phyloP scores from a whole-genome alignment of 2,797 vertebrate genomes.

The Eutrigla gurnardus region DNA sequence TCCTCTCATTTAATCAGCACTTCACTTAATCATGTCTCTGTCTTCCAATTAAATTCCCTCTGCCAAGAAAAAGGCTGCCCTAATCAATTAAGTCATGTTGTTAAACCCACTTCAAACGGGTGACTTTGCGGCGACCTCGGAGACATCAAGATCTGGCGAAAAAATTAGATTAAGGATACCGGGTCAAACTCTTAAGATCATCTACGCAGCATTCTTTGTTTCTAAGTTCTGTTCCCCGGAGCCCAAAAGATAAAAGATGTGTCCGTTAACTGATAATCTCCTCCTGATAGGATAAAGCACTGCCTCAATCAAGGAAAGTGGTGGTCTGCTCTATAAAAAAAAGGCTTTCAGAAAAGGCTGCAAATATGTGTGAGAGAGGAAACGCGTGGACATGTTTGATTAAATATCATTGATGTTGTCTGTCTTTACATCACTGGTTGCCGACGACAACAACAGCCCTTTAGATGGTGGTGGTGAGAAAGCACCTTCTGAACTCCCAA shows the following conservation, averaged over 20 bases:
- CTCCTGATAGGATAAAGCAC: conserved; percentile 57
- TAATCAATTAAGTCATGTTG: conserved; percentile 74
- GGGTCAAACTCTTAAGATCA: conserved; percentile 56
- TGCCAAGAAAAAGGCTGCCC: conserved; percentile 62
- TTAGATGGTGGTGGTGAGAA: neutral
- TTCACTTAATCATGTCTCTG: conserved; percentile 76
- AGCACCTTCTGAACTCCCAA: neutral
- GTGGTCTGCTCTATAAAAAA: conserved; percentile 11
- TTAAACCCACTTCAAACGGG: conserved; percentile 63
- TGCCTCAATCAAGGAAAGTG: conserved; percentile 48
- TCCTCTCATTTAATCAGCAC: conserved; percentile 78
- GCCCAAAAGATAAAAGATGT: conserved; percentile 44
- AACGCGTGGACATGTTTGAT: neutral
- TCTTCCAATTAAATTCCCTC: conserved; percentile 73
- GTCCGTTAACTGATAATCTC: conserved; percentile 53
- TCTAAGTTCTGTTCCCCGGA: conserved; percentile 28
- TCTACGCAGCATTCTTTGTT: conserved; percentile 42
- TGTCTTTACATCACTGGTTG: neutral
- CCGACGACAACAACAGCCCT: neutral
- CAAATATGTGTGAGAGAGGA: neutral
- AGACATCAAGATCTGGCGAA: conserved; percentile 66
- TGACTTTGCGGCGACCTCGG: conserved; percentile 73
- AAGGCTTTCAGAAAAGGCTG: conserved; percentile 1
- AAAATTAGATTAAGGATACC: conserved; percentile 61
- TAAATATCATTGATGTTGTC: neutral